Evolutionary conservation across 2,113 vertebrate genomes (phyloP).

Genomic region (Cynopterus brachyotis): DNA sequence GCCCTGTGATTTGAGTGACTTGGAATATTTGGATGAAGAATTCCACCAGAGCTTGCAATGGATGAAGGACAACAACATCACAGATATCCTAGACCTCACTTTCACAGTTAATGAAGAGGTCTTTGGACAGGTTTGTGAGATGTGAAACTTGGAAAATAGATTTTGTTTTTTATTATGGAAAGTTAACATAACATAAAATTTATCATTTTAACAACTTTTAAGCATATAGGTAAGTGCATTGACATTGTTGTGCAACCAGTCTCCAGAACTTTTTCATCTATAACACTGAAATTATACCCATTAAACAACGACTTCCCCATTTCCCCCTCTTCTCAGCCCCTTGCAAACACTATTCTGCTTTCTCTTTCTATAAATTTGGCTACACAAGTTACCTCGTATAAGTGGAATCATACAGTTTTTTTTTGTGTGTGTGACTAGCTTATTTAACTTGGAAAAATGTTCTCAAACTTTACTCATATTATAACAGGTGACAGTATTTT

Average conservation of each 20-base stretch:
- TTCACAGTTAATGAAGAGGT: slow-evolving; percentile 99
- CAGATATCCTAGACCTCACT: slow-evolving; percentile 96
- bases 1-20: slow-evolving; percentile 95
- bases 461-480: neutral
- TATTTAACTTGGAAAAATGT: neutral
- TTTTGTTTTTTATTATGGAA: neutral
- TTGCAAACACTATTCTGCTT: neutral
- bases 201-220: neutral
- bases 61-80: slow-evolving; percentile 99
- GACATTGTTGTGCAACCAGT: neutral
- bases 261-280: neutral
- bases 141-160: slow-evolving; percentile 23
- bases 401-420: neutral
- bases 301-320: neutral
- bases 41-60: slow-evolving; percentile 99
- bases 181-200: neutral
- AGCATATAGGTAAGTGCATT: neutral
- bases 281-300: neutral
- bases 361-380: neutral
- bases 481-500: neutral
- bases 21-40: slow-evolving; percentile 98
- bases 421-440: neutral
- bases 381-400: neutral
- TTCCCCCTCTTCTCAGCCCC: neutral
- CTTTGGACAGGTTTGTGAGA: slow-evolving; percentile 94